Base-by-base conservation (phyloP, 2,888 invertebrate genomes). In the Epinotia demarniana region DNA sequence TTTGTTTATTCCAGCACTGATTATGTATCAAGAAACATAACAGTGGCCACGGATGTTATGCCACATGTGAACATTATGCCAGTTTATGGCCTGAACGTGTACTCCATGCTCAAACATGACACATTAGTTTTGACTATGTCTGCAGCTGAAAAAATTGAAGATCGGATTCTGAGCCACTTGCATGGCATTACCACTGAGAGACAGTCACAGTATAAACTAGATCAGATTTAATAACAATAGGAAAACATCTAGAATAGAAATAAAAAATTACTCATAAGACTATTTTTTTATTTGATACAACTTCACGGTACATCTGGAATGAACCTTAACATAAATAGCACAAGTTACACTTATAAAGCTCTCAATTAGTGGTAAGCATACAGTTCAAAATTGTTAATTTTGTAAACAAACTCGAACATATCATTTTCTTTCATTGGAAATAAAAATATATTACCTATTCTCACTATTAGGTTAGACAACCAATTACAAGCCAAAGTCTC, bases 71-170 rank as follows among this genome's bases (percentile, higher is more conserved):
- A 98, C 90, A 93, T 99, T 33, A 98, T 99, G 98, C 99, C 99
- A 12, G 96, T 96, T 0, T 99, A 99, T 92, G 98, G 98, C 84
- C 94, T 99, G 18, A 99, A 99, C 94, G 98, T 99, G 0, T 97
- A 97, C 92, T 99, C 99, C 53, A 99, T 99, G 98, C 88, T 99
- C 78, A 99, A 99, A 92, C 98, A 99, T 90, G 97, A 98, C 78
- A 99, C 99, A 0, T 91, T 99, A 12, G 96, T 99, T 6, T 88
- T 99, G 3, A 99, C 99, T 0, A 92, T 96, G 79, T 95, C 96
- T 62, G 99, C 99, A 0, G 96, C 98, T 0, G 97, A 98, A 83
- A 95, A 95, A 84, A 96, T 99, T 79, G 98, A 99, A 91, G 96
- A 97, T 68, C 96, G 95, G 85, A 86, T 98, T 78, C 86, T 98